phyloP scores from a whole-genome alignment of 2,797 vertebrate genomes.

The Enteromius fasciolatus region DNA sequence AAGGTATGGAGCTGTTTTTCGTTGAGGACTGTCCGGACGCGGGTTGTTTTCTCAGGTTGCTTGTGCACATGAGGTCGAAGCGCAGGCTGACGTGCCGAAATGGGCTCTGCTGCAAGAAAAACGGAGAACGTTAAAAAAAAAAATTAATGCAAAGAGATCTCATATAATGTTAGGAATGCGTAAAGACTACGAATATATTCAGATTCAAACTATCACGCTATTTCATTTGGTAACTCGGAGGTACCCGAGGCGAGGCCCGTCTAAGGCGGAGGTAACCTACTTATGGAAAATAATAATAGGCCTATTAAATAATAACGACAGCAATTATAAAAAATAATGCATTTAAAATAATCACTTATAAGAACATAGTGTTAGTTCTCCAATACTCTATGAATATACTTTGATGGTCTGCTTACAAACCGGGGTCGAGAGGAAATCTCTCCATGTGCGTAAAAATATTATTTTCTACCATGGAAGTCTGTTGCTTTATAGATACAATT shows the following conservation, averaged over 20 bases:
- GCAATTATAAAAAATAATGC: background rate
- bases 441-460: background rate
- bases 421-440: background rate
- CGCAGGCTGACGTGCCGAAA: conserved; percentile 84
- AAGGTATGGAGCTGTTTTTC: conserved; percentile 98
- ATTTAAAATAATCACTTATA: background rate
- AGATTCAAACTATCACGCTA: background rate
- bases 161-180: background rate
- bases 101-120: conserved; percentile 72
- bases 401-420: background rate
- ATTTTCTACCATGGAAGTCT: background rate
- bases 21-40: conserved; percentile 94
- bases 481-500: background rate
- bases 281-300: conserved; percentile 6
- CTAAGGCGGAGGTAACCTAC: background rate
- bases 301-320: background rate
- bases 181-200: background rate
- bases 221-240: background rate
- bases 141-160: background rate
- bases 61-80: conserved; percentile 90
- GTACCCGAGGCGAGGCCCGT: background rate
- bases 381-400: background rate
- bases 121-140: background rate
- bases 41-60: conserved; percentile 92
- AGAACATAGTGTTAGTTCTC: background rate